Evolutionary conservation across 2,797 vertebrate genomes (phyloP).

Genomic region (Gambelia wislizenii): DNA sequence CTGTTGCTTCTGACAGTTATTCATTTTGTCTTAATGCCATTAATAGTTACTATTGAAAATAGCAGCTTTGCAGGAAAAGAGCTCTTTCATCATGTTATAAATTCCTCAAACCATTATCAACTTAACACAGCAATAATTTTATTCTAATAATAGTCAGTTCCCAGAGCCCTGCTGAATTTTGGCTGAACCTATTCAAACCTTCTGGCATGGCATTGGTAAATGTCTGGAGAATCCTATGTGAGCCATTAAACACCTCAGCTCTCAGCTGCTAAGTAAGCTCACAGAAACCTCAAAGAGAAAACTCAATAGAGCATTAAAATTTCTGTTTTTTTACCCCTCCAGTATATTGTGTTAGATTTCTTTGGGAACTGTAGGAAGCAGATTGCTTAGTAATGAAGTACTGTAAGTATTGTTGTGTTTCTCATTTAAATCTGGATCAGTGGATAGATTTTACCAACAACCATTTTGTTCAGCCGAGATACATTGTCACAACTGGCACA

Average conservation of each 20-base stretch:
- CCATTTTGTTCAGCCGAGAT: not conserved
- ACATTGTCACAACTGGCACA: not conserved
- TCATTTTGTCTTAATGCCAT: conserved; percentile 6
- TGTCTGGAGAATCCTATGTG: not conserved
- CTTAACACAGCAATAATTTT: conserved; percentile 5
- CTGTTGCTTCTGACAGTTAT: not conserved
- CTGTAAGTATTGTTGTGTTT: not conserved
- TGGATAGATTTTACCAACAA: not conserved
- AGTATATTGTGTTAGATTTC: not conserved
- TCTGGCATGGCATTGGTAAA: conserved; percentile 13
- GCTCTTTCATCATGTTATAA: conserved; percentile 1
- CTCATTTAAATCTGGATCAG: not conserved
- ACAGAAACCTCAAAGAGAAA: not conserved
- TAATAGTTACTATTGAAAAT: conserved; percentile 3
- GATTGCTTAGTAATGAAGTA: conserved; percentile 14
- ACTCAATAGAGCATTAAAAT: rapidly evolving
- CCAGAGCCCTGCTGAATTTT: not conserved
- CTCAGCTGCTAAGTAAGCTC: conserved; percentile 20
- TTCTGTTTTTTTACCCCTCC: not conserved
- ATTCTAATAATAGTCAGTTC: conserved; percentile 16
- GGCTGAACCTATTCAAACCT: conserved; percentile 10
- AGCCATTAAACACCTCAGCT: conserved; percentile 9
- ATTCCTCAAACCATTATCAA: not conserved
- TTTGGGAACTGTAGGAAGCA: not conserved
- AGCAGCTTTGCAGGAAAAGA: rapidly evolving